Base-by-base conservation (phyloP, 2,113 vertebrate species). In the Lamprotornis superbus region DNA sequence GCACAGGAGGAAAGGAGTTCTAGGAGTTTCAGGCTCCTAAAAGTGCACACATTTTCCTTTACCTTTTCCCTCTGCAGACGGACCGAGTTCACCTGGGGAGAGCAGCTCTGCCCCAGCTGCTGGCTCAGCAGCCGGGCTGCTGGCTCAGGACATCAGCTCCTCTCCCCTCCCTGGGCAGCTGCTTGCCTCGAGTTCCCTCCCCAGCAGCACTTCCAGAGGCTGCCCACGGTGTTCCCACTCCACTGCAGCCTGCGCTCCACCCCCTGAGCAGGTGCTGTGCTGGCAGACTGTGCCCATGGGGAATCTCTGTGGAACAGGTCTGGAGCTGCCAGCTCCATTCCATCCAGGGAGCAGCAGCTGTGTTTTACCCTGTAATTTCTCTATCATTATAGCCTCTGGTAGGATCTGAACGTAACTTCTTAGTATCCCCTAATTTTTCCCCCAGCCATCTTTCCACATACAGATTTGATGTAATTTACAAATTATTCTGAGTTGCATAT, bases 71-170 rank as follows among this genome's bases (percentile, higher is more conserved):
- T 49, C 10, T n/a, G 15, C 2, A 20, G 24, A 7, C 4, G 50
- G n/a, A 3, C 12, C 35, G 11, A 1, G 60, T n/a, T 40, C 50
- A 30, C 1, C 11, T 30, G 70, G 30, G 70, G 50, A 24, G 70
- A 46, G n/a, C 1, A 1, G 3, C 10, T 12, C 2, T 56, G 23
- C 15, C 69, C 40, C 40, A 3, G 59, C 0, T 74, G 59, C 40
- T 47, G 59, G 40, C 57, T 61, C 46, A 44, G 80, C 55, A 83
- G 55, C 15, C 79, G n/a, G 64, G 67, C 37, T 42, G 19, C 2
- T 52, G 56, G 67, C 68, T 73, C n/a, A 12, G 81, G 49, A 27
- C 82, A 27, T 4, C 22, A 15, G 49, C 57, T 53, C 11, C 57
- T 47, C 15, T 25, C 11, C 33, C n/a, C 50, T 74, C 0, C 0